Evolutionary conservation across 1,140 invertebrate species (phyloP).

Genomic region (Drosophila sturtevanti): DNA sequence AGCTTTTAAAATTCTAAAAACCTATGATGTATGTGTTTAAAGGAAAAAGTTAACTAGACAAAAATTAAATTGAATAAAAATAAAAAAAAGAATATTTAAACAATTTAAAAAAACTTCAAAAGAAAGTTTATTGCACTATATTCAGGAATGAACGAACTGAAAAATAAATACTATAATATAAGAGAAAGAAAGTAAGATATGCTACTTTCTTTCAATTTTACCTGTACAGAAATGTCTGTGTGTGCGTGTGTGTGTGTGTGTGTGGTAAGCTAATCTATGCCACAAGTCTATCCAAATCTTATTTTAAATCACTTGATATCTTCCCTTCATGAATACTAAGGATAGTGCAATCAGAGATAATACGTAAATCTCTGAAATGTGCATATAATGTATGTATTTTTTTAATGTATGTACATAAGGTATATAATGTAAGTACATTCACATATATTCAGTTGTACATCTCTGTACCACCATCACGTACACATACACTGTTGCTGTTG

Average conservation of each 20-base stretch:
- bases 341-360: slow-evolving; percentile 26
- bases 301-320: background rate
- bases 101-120: no score
- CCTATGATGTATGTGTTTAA: no score
- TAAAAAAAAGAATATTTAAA: no score
- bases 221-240: background rate
- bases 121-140: no score
- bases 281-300: background rate
- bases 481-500: background rate
- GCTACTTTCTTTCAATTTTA: no score
- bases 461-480: slow-evolving; percentile 23
- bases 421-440: slow-evolving; percentile 48
- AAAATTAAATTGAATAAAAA: no score
- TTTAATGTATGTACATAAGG: background rate
- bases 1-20: no score
- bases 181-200: no score
- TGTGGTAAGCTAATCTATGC: background rate
- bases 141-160: no score
- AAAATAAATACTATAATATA: no score
- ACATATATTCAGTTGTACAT: slow-evolving; percentile 20
- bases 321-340: background rate
- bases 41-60: no score
- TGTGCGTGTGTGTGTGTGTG: background rate
- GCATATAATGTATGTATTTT: no score
- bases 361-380: slow-evolving; percentile 30